A percentile compares a stretch with the other conserved stretches of the same genome.
Conservation (phyloP, 2,797 vertebrate species). For the Tangara arthus region DNA sequence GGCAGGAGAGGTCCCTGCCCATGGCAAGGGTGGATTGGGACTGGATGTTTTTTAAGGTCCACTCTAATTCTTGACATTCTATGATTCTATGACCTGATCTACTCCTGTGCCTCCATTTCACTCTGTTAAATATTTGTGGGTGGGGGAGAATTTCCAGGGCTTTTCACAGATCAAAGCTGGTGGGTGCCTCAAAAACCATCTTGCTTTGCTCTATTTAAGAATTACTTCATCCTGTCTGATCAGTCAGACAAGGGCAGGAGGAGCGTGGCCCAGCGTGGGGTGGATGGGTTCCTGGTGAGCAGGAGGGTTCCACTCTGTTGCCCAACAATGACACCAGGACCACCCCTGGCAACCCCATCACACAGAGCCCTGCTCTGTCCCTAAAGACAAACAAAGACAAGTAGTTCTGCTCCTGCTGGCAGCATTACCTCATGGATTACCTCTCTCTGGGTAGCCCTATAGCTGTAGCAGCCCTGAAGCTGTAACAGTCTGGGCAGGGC, state of each 20-base stretch:
- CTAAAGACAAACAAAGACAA: background rate
- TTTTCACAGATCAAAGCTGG: background rate
- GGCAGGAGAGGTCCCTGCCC: background rate
- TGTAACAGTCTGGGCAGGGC: background rate
- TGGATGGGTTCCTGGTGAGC: accelerated
- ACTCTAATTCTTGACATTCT: background rate
- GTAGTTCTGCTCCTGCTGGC: background rate
- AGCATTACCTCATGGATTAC: background rate
- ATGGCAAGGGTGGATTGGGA: accelerated
- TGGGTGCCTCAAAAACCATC: background rate
- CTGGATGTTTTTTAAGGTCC: background rate
- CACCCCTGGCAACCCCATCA: accelerated
- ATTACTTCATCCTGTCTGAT: accelerated
- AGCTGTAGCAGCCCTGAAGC: background rate
- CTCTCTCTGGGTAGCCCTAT: accelerated
- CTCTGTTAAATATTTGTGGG: background rate
- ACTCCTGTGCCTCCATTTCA: background rate
- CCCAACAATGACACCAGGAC: background rate
- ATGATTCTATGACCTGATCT: background rate
- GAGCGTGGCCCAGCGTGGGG: accelerated
- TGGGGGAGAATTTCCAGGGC: background rate
- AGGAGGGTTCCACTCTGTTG: background rate
- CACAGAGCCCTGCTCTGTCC: background rate
- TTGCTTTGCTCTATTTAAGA: accelerated
- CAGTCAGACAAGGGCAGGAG: background rate